A percentile compares a stretch with the other conserved stretches of the same genome.
phyloP scores from a whole-genome alignment of 2,113 vertebrate genomes.

The Cranoglanis bouderius region DNA sequence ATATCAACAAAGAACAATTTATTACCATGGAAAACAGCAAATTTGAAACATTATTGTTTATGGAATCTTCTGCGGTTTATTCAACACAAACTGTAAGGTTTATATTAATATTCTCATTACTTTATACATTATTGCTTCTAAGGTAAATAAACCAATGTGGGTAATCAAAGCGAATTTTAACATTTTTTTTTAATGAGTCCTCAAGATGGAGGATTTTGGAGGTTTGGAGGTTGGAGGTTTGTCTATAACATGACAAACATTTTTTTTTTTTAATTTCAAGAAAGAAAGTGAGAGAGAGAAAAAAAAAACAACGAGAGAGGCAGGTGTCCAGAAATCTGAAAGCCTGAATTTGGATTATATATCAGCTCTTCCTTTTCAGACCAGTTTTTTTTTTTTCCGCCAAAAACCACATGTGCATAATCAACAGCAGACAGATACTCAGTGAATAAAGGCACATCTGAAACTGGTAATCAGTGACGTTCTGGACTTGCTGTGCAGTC shows the following conservation, averaged over 20 bases:
- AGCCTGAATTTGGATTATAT: neutral
- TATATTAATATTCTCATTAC: neutral
- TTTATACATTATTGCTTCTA: neutral
- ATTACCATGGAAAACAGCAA: neutral
- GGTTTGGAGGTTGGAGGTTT: too few relatives aligned
- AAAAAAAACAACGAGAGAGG: neutral
- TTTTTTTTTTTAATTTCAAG: neutral
- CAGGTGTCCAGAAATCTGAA: neutral
- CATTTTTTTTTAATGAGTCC: neutral
- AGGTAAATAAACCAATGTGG: neutral
- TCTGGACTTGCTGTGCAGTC: slow-evolving; percentile 6
- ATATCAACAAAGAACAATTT: neutral
- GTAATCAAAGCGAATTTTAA: neutral
- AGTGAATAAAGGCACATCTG: neutral
- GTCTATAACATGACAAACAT: neutral
- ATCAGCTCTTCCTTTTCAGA: neutral
- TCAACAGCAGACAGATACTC: slow-evolving; percentile 10
- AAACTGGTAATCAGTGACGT: slow-evolving; percentile 6
- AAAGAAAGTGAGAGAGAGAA: neutral
- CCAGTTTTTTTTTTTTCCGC: neutral
- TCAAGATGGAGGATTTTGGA: neutral
- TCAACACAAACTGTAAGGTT: neutral
- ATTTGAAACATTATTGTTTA: neutral
- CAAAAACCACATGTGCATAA: slow-evolving; percentile 9
- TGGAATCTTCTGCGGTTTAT: neutral